Conservation (phyloP, 1,140 invertebrate genomes). For the Drosophila suzukii region DNA sequence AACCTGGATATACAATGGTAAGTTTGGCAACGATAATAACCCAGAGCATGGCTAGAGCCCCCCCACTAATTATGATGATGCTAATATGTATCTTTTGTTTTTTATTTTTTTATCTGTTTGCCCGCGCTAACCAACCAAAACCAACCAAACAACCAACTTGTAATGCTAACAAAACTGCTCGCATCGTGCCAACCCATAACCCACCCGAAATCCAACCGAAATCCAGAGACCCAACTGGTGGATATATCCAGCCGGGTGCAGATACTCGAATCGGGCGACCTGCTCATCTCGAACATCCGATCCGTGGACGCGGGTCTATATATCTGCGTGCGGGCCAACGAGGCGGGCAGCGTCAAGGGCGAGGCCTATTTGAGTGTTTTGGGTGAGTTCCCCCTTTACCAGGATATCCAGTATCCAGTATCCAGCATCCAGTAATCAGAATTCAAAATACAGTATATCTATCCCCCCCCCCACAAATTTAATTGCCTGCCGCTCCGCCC, state of each 20-base stretch:
- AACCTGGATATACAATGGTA: constrained; percentile 96
- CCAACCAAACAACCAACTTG: constrained; percentile 29
- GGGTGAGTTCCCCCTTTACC: constrained; percentile 86
- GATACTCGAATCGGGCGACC: constrained; percentile 92
- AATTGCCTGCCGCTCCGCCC: constrained; percentile 27
- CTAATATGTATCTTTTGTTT: constrained; percentile 18
- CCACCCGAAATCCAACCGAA: not conserved
- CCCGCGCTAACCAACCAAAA: constrained; percentile 9
- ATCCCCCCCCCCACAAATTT: constrained; percentile 1
- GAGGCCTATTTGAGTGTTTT: constrained; percentile 92
- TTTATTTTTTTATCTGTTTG: constrained; percentile 20
- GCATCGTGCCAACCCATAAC: constrained; percentile 11
- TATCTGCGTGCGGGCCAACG: constrained; percentile 94
- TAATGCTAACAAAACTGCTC: constrained; percentile 47
- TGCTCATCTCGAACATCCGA: constrained; percentile 94
- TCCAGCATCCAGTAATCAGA: not conserved
- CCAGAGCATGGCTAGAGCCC: not conserved
- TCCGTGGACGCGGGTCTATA: constrained; percentile 94
- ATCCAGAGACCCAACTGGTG: constrained; percentile 79
- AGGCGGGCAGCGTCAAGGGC: constrained; percentile 93
- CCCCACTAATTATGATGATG: constrained; percentile 18
- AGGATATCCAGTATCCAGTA: not conserved
- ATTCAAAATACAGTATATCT: too few species aligned
- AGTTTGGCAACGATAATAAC: constrained; percentile 51
- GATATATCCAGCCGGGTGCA: constrained; percentile 89